phyloP scores from a whole-genome alignment of 2,113 vertebrate genomes.

The Condylura cristata region DNA sequence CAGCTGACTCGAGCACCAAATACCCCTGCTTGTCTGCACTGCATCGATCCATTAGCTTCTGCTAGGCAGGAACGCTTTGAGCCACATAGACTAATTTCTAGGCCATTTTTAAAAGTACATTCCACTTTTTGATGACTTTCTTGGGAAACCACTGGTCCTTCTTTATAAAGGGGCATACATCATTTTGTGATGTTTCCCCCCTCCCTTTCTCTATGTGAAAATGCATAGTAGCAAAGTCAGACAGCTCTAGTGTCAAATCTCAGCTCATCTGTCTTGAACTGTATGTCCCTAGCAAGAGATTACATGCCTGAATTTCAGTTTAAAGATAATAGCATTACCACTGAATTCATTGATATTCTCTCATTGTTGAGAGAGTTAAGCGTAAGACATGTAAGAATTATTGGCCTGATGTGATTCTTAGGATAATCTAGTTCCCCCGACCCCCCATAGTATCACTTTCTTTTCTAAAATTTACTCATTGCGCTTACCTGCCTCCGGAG shows the following conservation, averaged over 20 bases:
- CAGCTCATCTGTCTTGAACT: not conserved
- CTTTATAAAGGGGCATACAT: not conserved
- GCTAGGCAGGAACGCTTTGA: not conserved
- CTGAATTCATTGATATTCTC: not conserved
- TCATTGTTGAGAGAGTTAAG: constrained; percentile 21
- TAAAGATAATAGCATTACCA: not conserved
- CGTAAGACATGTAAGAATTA: constrained; percentile 1
- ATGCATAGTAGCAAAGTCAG: not conserved
- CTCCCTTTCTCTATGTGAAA: not conserved
- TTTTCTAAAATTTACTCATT: constrained; percentile 48
- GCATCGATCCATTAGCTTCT: not conserved
- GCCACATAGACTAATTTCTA: constrained; percentile 10
- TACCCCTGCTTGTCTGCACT: not conserved
- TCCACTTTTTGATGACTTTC: constrained; percentile 27
- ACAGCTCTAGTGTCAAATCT: not conserved
- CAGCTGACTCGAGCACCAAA: not conserved
- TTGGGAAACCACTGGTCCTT: not conserved
- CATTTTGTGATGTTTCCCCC: not conserved
- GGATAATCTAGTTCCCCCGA: not conserved
- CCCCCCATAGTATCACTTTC: constrained; percentile 3
- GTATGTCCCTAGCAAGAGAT: not conserved
- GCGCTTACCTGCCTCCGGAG: not conserved
- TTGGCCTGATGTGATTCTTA: not conserved
- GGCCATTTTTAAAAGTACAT: constrained; percentile 37
- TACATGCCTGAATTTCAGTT: constrained; percentile 27